Evolutionary conservation across 2,888 invertebrate species (phyloP), one percentile per base, ranked within the genome.

Genomic region (Clusia tigrina): DNA sequence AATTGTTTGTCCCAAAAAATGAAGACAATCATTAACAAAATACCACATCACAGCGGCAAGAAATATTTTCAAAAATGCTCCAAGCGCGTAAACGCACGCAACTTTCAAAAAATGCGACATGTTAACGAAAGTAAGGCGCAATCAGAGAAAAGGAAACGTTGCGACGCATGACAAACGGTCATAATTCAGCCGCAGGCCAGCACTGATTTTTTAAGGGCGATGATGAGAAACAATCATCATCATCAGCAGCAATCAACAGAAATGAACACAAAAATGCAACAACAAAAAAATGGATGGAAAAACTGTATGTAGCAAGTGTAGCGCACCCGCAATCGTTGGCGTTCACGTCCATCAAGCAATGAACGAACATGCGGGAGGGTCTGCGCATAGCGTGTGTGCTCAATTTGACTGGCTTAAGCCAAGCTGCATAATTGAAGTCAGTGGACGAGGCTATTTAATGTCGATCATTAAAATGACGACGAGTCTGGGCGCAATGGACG

Each of bases 1-100:
- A 71, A 71, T 69, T 68, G 65, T 65, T 63, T 69, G 62, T 67
- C 67, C 62, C 67, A 60, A 66, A 66, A 68, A 67, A 63, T 64
- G 61, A 53, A 65, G 59, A 67, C 62, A 62, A 61, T 65, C 65
- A 61, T 61, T 61, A 64, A 54, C 53, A 58, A 53, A 32, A 9
- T 17, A 25, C 23, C 46, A 5, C 54, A 55, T 51, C 6, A 18
- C 6, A 42, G n/a, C 6, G 17, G 59, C 26, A 62, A 42, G 2
- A 42, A 42, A 42, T n/a, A 42, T n/a, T 5, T 42, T 42, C 24
- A 46, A 46, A 53, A 58, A 62, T 54, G 62, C 53, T 52, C 54
- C 59, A 22, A 59, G 59, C 64, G n/a, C n/a, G n/a, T n/a, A n/a
- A n/a, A n/a, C n/a, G 46, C 67, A 66, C 65, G 67, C 68, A 65